phyloP scores from a whole-genome alignment of 1,140 invertebrate genomes.

The Cydia fagiglandana region DNA sequence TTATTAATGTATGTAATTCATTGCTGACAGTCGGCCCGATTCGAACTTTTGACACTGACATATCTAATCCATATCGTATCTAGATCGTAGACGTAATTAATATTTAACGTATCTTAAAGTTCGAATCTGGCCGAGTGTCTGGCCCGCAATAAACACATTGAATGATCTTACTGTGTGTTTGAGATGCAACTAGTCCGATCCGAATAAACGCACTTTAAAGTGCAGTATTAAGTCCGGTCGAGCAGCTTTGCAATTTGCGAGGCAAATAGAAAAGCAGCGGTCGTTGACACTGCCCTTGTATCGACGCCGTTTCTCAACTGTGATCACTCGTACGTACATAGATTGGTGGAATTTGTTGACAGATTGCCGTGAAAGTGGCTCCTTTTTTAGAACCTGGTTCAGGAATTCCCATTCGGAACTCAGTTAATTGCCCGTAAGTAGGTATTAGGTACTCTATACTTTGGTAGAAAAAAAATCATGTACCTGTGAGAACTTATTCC shows the following conservation, averaged over 20 bases:
- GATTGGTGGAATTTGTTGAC: not conserved
- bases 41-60: too few species aligned
- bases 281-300: slow-evolving; percentile 9
- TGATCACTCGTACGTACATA: not conserved
- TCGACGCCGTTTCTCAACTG: not conserved
- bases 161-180: too few species aligned
- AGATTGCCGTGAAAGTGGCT: not conserved
- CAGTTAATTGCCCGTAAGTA: too few species aligned
- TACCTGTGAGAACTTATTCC: too few species aligned
- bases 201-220: too few species aligned
- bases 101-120: too few species aligned
- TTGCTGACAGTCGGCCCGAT: not conserved
- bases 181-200: not conserved
- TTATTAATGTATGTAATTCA: not conserved
- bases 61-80: too few species aligned
- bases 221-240: not conserved
- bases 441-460: too few species aligned
- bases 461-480: too few species aligned
- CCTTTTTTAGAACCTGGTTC: not conserved
- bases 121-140: not conserved
- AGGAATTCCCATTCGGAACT: too few species aligned
- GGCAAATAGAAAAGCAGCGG: not conserved
- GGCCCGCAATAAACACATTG: too few species aligned
- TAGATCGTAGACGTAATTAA: too few species aligned
- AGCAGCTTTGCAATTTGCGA: not conserved